A percentile compares a stretch with the other conserved stretches of the same genome.
These are phyloP conservation scores for Adineta ricciae DNA, from an alignment of 2,888 invertebrate genomes.

Conservation along the genomic window DNA sequence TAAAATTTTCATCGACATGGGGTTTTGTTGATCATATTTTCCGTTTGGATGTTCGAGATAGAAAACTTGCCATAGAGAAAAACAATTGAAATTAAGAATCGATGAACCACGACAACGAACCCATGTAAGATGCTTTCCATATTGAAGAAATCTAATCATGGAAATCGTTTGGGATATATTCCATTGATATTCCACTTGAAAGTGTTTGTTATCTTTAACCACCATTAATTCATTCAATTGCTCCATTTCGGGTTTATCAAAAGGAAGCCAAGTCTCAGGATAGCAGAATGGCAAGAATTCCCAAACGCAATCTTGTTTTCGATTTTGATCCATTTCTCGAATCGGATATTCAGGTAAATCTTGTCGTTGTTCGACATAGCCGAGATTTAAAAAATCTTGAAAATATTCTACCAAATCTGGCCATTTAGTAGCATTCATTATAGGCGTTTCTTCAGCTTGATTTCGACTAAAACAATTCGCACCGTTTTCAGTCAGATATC, in stretches of 20 bases:
- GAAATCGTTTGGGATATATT: not conserved
- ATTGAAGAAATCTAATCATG: not conserved
- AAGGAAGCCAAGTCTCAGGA: not conserved
- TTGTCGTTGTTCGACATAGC: not conserved
- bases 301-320: not conserved
- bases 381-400: not conserved
- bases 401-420: not conserved
- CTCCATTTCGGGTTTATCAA: not conserved
- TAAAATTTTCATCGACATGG: not conserved
- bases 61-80: no score
- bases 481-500: not conserved
- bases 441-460: not conserved
- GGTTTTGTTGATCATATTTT: no score
- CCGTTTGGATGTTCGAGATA: no score
- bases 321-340: not conserved
- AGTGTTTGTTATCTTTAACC: not conserved
- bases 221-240: not conserved
- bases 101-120: slow-evolving; percentile 8
- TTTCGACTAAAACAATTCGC: not conserved
- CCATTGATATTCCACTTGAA: not conserved
- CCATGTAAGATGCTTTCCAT: not conserved
- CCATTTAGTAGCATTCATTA: not conserved
- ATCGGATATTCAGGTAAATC: not conserved
- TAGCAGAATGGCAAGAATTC: not conserved
- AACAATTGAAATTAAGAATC: no score